Conservation (phyloP, 2,113 vertebrate species). For the Amblyopsis rosae region DNA sequence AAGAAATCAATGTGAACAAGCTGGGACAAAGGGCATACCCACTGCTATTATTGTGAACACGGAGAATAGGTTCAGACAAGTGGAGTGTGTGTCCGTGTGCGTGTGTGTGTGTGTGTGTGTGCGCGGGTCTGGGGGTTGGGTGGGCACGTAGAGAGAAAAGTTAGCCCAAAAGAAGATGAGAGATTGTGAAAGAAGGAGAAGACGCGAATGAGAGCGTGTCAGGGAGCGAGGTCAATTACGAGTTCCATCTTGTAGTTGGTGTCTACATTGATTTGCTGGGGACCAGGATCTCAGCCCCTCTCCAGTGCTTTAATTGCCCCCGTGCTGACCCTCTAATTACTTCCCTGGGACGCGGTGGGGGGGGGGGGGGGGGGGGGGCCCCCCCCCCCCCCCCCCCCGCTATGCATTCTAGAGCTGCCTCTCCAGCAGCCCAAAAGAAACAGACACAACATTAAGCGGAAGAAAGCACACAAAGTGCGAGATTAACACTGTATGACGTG, state of each 20-base stretch:
- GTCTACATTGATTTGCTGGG: slow-evolving; percentile 72
- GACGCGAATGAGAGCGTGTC: slow-evolving; percentile 42
- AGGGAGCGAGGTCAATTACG: slow-evolving; percentile 67
- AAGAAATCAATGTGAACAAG: slow-evolving; percentile 51
- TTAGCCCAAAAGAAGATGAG: background rate
- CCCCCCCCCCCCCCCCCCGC: slow-evolving; percentile 19
- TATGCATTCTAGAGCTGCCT: slow-evolving; percentile 44
- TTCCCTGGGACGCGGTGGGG: slow-evolving; percentile 38
- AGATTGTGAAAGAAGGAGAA: slow-evolving; percentile 9
- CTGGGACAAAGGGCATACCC: slow-evolving; percentile 39
- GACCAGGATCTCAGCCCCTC: slow-evolving; percentile 52
- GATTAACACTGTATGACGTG: slow-evolving; percentile 49
- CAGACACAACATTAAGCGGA: slow-evolving; percentile 5
- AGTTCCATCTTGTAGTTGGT: slow-evolving; percentile 63
- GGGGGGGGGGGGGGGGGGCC: background rate
- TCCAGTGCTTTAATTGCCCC: slow-evolving; percentile 65
- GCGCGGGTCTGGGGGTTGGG: too few species aligned
- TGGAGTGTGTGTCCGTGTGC: too few species aligned
- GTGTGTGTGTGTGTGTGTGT: too few species aligned
- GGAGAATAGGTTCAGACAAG: background rate
- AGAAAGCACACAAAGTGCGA: background rate
- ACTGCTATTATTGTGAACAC: slow-evolving; percentile 23
- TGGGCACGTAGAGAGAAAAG: slow-evolving; percentile 8
- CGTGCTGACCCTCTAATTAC: slow-evolving; percentile 64
- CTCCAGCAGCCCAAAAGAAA: background rate